Base-by-base conservation (phyloP, 2,797 vertebrate genomes). In the Threskiornis aethiopicus region DNA sequence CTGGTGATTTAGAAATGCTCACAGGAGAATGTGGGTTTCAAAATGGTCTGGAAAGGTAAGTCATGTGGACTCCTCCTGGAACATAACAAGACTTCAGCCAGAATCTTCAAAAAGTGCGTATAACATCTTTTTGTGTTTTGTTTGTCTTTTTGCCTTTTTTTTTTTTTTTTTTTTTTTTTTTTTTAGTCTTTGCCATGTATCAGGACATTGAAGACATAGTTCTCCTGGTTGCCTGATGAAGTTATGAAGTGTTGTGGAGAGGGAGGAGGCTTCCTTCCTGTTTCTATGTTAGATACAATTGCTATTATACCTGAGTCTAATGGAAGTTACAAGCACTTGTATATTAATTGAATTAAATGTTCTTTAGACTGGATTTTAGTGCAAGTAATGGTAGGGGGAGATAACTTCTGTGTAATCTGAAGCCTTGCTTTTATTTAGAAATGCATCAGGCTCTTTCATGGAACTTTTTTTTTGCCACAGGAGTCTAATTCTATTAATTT, bases 21-120 rank as follows among this genome's bases (percentile, higher is more conserved):
- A 1, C 47, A 49, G 35, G 39, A 84, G 6, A 12, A 33, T 65
- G 17, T 62, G 31, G 11, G 10, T 93, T 92, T 93, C 51, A 69
- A 80, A 89, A 71, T 86, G 18, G 64, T 46, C 16, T 10, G 13
- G 39, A 95, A 96, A 98, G 98, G 98, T 98, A 98, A 98, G 98
- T 98, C 33, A 2, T 1, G 17, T 58, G 54, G 44, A 65, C 28
- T 26, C 2, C n/a, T n/a, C 2, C 47, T 46, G 47, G 41, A 89
- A 67, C 61, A 25, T 18, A 13, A 12, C 1, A 2, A 51, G 67
- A 54, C 65, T 76, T 84, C 83, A 72, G 26, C 59, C 46, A n/a
- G 35, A 75, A 67, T 59, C 96, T 93, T 84, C 87, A 49, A 84
- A 98, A 98, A 93, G 98, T 98, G 69, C 3, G 97, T 95, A 67